Evolutionary conservation across 2,888 invertebrate species (phyloP), one percentile per base, ranked within the genome.

Genomic region (Ophioninae sp.): DNA sequence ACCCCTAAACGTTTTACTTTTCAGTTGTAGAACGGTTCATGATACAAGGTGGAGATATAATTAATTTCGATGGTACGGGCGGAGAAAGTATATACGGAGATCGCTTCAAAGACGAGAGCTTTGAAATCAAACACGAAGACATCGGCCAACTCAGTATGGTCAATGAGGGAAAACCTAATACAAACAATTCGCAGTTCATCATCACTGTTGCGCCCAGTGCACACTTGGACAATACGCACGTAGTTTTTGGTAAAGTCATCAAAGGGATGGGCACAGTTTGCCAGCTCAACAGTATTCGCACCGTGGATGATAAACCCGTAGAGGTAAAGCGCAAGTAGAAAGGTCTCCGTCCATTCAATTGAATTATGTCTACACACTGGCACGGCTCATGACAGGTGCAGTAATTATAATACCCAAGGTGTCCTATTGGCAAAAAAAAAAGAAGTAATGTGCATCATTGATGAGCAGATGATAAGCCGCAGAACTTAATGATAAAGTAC

Each of bases 41-140:
- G 96, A 95, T 97, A 88, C 97, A 97, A 94, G 96, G 97, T 78
- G 97, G 97, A 7, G 97, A 97, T 90, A 95, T 97, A 82, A 94
- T 95, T 5, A 95, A 95, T 90, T 95, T 95, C 59, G 96, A 98
- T 94, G 99, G 99, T 0, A 95, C 96, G 1, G 95, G 97, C 59
- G 98, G 99, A 0, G 98, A 98, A 92, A 98, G 98, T 89, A 99
- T 99, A 87, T 99, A 98, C 92, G 99, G 99, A 8, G 94, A 95
- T 17, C 94, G 94, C 72, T 99, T 99, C 93, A 96, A 97, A 87
- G 98, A 99, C 94, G 99, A 99, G 94, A 97, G 96, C 92, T 97
- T 98, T 90, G 93, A 92, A 78, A 91, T 96, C 64, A 87, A 93
- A 89, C 94, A 97, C 94, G 94, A 95, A 59, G 92, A 93, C 0